These are phyloP conservation scores for Saxidomus purpurata DNA, from an alignment of 1,140 invertebrate genomes.

Conservation along the genomic window DNA sequence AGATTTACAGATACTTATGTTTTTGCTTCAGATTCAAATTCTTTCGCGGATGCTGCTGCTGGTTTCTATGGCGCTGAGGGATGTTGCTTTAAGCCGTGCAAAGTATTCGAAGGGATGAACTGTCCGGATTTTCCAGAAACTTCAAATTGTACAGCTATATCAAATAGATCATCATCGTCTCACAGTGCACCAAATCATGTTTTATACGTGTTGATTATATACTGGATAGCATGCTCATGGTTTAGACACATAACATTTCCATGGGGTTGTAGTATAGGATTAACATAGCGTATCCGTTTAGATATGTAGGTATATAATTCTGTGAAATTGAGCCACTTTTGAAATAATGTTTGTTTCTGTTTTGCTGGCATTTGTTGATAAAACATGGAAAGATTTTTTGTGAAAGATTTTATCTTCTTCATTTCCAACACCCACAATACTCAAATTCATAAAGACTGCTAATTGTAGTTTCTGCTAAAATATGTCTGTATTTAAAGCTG, in stretches of 20 bases:
- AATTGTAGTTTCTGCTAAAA: too few relatives aligned
- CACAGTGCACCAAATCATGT: not conserved
- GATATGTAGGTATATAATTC: not conserved
- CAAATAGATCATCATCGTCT: not conserved
- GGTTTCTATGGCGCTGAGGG: constrained; percentile 18
- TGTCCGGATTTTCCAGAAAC: not conserved
- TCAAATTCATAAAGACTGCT: too few relatives aligned
- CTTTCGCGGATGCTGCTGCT: constrained; percentile 20
- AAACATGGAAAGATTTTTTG: too few relatives aligned
- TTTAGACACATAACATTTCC: constrained; percentile 41
- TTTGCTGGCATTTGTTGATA: too few relatives aligned
- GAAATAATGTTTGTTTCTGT: too few relatives aligned
- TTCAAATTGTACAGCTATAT: constrained; percentile 44
- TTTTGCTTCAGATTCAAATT: constrained; percentile 36
- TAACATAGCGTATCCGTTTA: constrained; percentile 37
- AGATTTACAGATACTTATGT: too few relatives aligned
- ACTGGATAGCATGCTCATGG: constrained; percentile 5
- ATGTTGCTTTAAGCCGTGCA: constrained; percentile 43
- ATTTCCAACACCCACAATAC: too few relatives aligned
- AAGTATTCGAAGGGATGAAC: not conserved
- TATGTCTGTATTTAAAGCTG: too few relatives aligned
- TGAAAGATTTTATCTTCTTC: too few relatives aligned
- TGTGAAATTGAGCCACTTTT: not conserved
- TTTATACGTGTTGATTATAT: constrained; percentile 16
- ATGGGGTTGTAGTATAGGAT: constrained; percentile 29